Conservation (phyloP, 2,113 vertebrate species). For the Macroglossus sobrinus region DNA sequence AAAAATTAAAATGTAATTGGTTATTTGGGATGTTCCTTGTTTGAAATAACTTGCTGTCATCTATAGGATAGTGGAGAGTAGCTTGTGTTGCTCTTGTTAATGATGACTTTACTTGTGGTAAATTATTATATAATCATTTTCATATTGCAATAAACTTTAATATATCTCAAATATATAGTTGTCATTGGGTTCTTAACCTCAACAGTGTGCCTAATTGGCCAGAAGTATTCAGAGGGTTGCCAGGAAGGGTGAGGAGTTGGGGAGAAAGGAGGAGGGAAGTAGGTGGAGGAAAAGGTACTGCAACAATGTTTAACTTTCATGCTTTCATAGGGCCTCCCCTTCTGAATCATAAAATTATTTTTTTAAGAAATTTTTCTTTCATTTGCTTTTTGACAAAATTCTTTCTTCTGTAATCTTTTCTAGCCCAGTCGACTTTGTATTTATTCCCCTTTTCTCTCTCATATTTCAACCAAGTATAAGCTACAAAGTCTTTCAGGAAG, state of each 20-base stretch:
- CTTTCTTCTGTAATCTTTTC: neutral
- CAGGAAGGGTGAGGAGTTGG: too few species aligned
- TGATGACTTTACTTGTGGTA: slow-evolving; percentile 26
- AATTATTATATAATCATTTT: slow-evolving; percentile 20
- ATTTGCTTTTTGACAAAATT: neutral
- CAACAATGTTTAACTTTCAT: neutral
- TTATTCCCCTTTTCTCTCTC: neutral
- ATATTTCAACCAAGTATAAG: slow-evolving; percentile 2
- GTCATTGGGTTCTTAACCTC: neutral
- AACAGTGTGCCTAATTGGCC: neutral
- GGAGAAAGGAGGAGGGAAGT: neutral
- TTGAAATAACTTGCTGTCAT: slow-evolving; percentile 37
- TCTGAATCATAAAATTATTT: slow-evolving; percentile 21
- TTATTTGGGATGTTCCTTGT: slow-evolving; percentile 4
- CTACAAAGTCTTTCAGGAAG: slow-evolving; percentile 16
- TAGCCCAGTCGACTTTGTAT: neutral
- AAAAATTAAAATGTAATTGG: slow-evolving; percentile 56
- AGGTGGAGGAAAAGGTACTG: neutral
- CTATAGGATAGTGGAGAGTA: neutral
- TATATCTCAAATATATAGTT: neutral
- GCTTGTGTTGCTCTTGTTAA: neutral
- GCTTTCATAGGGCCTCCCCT: neutral
- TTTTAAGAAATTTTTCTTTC: slow-evolving; percentile 15
- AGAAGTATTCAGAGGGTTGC: neutral
- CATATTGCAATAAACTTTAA: neutral